These are phyloP conservation scores for Actinopyga echinites DNA, from an alignment of 53 echinoderm and acorn worm genomes.

Conservation along the genomic window DNA sequence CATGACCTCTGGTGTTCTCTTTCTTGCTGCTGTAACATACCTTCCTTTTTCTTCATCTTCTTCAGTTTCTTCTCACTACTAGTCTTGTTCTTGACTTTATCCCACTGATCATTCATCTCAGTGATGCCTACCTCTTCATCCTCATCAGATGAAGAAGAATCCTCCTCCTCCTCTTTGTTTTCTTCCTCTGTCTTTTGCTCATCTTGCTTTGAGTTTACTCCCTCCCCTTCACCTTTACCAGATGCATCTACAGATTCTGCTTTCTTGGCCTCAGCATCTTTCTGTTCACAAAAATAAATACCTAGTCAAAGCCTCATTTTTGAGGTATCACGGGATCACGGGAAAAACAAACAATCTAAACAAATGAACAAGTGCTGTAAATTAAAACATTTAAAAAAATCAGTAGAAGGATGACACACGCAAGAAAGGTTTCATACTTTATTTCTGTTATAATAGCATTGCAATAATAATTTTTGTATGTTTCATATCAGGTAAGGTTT, in stretches of 20 bases:
- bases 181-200: conserved; percentile 33
- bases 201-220: conserved; percentile 35
- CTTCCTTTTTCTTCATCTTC: conserved; percentile 70
- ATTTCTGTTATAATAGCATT: no score
- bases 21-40: neutral
- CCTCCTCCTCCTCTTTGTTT: conserved; percentile 25
- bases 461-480: no score
- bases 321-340: no score
- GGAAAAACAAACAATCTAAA: no score
- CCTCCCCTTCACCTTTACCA: neutral
- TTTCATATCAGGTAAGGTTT: no score
- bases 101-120: conserved; percentile 61
- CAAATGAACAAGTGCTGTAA: no score
- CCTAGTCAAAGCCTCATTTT: no score
- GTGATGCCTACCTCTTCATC: conserved; percentile 67
- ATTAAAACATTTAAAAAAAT: no score
- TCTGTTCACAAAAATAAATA: conserved; percentile 31
- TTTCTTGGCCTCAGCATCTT: conserved; percentile 48
- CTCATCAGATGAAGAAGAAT: conserved; percentile 43
- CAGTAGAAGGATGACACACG: no score
- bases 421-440: no score
- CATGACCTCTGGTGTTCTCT: no score
- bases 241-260: neutral
- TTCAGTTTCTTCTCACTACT: conserved; percentile 90
- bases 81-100: conserved; percentile 77